phyloP scores from a whole-genome alignment of 53 echinoderm and acorn worm species.

The Stichopus horrens region DNA sequence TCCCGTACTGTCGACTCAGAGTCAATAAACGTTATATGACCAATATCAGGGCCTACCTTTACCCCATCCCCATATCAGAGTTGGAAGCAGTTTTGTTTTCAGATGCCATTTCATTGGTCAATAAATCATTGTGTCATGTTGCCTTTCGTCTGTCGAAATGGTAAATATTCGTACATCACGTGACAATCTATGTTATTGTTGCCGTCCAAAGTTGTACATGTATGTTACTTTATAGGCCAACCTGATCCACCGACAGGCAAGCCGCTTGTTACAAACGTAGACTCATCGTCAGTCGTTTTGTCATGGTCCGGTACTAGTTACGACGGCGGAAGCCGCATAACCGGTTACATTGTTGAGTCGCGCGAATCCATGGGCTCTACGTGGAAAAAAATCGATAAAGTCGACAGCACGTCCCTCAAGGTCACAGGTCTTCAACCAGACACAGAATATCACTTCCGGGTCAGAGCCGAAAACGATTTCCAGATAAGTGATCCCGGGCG shows the following conservation, averaged over 20 bases:
- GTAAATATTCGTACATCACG: too few species aligned
- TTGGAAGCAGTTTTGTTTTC: too few species aligned
- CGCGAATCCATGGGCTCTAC: slow-evolving; percentile 51
- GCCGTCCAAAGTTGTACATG: not conserved
- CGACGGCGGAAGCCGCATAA: slow-evolving; percentile 90
- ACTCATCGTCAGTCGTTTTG: slow-evolving; percentile 65
- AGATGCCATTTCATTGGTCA: too few species aligned
- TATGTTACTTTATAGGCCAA: slow-evolving; percentile 63
- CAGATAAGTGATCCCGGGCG: slow-evolving; percentile 83
- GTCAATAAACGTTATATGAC: too few species aligned
- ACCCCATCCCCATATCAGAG: too few species aligned
- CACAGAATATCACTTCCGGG: slow-evolving; percentile 86
- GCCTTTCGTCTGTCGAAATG: too few species aligned
- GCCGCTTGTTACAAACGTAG: slow-evolving; percentile 75
- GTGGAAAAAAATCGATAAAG: slow-evolving; percentile 64
- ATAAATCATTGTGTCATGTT: too few species aligned
- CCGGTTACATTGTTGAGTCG: slow-evolving; percentile 82
- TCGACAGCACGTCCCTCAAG: slow-evolving; percentile 70
- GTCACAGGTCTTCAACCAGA: slow-evolving; percentile 75
- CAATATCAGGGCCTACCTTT: too few species aligned
- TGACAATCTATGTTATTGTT: too few species aligned
- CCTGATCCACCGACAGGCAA: slow-evolving; percentile 96
- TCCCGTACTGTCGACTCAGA: too few species aligned
- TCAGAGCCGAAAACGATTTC: slow-evolving; percentile 81
- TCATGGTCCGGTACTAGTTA: slow-evolving; percentile 88